Conservation (phyloP, 2,888 invertebrate genomes). For the Hartigia nigra region DNA sequence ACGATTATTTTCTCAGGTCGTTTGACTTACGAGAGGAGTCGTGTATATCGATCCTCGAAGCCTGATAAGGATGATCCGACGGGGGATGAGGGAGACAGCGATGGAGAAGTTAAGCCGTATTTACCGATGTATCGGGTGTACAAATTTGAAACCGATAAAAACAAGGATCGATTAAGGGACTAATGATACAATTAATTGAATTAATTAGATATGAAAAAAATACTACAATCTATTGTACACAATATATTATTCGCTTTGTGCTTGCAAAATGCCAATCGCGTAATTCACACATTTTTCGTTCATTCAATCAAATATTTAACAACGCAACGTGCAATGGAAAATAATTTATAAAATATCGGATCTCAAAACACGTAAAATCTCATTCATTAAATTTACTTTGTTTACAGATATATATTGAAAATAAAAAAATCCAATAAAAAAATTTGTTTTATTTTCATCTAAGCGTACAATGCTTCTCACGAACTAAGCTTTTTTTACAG, state of each 20-base stretch:
- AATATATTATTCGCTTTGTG: too few species aligned
- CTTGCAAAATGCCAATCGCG: too few species aligned
- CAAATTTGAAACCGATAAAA: constrained; percentile 33
- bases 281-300: too few species aligned
- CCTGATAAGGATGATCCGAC: constrained; percentile 56
- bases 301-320: too few species aligned
- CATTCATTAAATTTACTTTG: background rate
- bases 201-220: too few species aligned
- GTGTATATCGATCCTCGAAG: constrained; percentile 57
- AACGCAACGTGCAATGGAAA: too few species aligned
- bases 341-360: background rate
- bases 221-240: too few species aligned
- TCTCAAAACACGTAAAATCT: background rate
- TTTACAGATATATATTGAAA: background rate
- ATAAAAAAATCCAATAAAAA: background rate
- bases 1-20: constrained; percentile 28
- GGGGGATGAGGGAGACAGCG: constrained; percentile 52
- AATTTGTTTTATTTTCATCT: background rate
- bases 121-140: constrained; percentile 57
- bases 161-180: background rate
- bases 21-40: constrained; percentile 49
- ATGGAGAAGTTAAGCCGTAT: constrained; percentile 47
- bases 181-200: background rate
- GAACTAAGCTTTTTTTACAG: background rate
- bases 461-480: background rate